phyloP scores from a whole-genome alignment of 2,113 vertebrate species.

The Nothoprocta pentlandii region DNA sequence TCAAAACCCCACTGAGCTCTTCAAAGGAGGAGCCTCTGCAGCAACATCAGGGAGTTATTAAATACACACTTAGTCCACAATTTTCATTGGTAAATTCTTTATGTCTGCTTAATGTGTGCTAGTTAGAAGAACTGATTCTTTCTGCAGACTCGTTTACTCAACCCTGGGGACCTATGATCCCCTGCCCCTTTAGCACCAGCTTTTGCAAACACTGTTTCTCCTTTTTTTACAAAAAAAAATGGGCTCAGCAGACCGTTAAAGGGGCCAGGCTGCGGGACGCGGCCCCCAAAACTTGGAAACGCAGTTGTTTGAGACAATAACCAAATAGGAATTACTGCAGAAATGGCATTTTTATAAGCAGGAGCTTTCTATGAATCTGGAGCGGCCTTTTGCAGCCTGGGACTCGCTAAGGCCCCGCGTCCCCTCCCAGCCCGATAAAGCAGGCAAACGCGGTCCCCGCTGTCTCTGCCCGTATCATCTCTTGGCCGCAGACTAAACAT shows the following conservation, averaged over 20 bases:
- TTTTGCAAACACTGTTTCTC: conserved; percentile 67
- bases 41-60: conserved; percentile 58
- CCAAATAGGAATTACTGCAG: neutral
- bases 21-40: conserved; percentile 56
- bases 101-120: conserved; percentile 49
- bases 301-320: neutral
- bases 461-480: conserved; percentile 26
- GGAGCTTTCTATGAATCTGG: neutral
- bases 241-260: neutral
- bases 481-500: conserved; percentile 62
- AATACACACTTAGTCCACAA: conserved; percentile 60
- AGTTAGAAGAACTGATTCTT: conserved; percentile 75
- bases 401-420: neutral
- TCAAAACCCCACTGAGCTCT: conserved; percentile 54
- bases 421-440: neutral
- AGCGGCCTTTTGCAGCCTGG: neutral
- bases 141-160: conserved; percentile 74
- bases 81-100: conserved; percentile 77
- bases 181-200: conserved; percentile 74
- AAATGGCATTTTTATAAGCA: neutral
- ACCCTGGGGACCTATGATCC: conserved; percentile 69
- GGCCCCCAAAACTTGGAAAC: neutral
- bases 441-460: neutral
- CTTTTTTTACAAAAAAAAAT: neutral
- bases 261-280: neutral